Evolutionary conservation across 2,888 invertebrate species (phyloP), one percentile per base, ranked within the genome.

Genomic region (Lasioglossum pauxillum): DNA sequence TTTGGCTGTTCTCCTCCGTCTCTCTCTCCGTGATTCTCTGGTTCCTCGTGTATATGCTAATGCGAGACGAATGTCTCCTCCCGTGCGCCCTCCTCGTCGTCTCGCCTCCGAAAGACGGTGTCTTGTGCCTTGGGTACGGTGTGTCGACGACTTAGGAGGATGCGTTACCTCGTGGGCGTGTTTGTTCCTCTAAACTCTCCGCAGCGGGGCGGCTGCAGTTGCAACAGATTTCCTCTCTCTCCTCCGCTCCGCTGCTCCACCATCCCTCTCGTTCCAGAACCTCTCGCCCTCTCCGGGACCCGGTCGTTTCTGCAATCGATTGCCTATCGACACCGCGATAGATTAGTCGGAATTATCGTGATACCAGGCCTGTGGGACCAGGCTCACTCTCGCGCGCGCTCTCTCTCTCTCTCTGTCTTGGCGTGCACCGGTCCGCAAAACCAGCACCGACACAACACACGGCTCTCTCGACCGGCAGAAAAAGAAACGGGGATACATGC

Each of bases 41-140:
- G 84, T 87, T 91, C 91, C 82, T 87, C 95, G 93, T 95, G 95
- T 95, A 95, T 95, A 95, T 95, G 95, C 95, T 95, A 95, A 95
- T 95, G 95, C 93, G 93, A 95, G 95, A 95, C 94, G 95, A 95
- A 95, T 95, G 95, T 95, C 95, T 95, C 93, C 90, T 89, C 92
- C 91, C 87, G 89, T 89, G 85, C 89, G 41, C 89, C 84, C 89
- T 89, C 89, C 87, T 84, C 88, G 87, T 89, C 90, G 91, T 82
- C 86, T 87, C 92, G 89, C 89, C 90, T 85, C 57, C 87, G 78
- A 89, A 85, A 90, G 90, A 90, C 90, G 77, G 80, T 88, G 88
- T 87, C 87, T 90, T 87, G 91, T 90, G 93, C 90, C 91, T 90
- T 88, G 83, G 83, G 90, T 89, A 87, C 88, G 87, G 86, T 84